phyloP scores from a whole-genome alignment of 2,113 vertebrate species.

The Anser cygnoides region DNA sequence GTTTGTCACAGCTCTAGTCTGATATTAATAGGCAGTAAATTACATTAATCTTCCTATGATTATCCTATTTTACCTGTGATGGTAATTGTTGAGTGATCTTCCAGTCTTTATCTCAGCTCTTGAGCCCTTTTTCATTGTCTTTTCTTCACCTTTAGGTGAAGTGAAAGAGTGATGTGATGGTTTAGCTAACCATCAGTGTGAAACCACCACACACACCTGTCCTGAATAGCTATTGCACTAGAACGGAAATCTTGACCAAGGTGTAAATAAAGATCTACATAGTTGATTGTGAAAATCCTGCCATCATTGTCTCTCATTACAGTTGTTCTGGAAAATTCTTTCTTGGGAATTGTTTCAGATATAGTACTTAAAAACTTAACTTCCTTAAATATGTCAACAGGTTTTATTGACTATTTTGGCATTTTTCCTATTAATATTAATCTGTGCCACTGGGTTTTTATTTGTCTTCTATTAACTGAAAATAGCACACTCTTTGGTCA shows the following conservation, averaged over 20 bases:
- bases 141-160: not conserved
- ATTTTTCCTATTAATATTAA: not conserved
- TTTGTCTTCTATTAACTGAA: not conserved
- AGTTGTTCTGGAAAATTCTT: not conserved
- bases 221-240: not conserved
- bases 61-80: not conserved
- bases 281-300: not conserved
- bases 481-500: not conserved
- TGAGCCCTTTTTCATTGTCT: not conserved
- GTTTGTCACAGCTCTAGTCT: not conserved
- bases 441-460: not conserved
- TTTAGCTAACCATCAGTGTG: not conserved
- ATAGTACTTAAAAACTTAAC: not conserved
- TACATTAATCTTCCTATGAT: not conserved
- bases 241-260: not conserved
- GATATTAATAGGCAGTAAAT: not conserved
- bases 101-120: not conserved
- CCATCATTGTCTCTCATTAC: fast-evolving
- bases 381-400: not conserved
- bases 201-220: not conserved
- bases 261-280: not conserved
- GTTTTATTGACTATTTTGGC: not conserved
- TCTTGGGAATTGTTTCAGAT: not conserved
- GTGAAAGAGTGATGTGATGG: not conserved
- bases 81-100: not conserved